Evolutionary conservation across 2,113 vertebrate genomes (phyloP).

Genomic region (Chlorodrepanis virens): DNA sequence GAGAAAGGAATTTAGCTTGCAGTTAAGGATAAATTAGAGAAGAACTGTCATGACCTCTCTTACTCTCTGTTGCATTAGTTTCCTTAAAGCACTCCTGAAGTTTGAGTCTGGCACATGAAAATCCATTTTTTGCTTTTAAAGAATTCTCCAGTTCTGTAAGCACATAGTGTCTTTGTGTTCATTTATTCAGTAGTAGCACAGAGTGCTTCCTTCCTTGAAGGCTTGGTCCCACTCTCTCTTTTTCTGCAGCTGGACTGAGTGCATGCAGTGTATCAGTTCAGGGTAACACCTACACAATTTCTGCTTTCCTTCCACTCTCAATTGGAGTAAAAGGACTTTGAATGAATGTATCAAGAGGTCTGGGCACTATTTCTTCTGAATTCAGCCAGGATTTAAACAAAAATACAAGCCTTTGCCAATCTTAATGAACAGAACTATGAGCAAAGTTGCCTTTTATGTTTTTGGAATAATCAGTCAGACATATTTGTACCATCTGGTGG

Average conservation of each 20-base stretch:
- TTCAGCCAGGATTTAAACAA: conserved; percentile 11
- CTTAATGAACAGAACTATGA: neutral
- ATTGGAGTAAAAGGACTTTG: neutral
- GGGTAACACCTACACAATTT: neutral
- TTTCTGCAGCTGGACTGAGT: neutral
- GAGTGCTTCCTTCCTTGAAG: neutral
- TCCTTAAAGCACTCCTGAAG: neutral
- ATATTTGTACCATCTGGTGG: neutral
- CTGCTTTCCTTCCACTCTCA: neutral
- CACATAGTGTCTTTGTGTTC: neutral
- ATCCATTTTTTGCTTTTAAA: neutral
- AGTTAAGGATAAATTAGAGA: neutral
- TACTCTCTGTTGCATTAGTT: neutral
- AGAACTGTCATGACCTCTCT: neutral
- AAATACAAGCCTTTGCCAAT: neutral
- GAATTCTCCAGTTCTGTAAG: neutral
- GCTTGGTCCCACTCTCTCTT: neutral
- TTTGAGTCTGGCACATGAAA: neutral
- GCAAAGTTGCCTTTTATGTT: neutral
- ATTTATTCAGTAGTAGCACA: neutral
- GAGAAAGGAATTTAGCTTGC: neutral
- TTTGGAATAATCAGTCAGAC: neutral
- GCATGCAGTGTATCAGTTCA: accelerated
- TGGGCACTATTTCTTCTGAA: conserved; percentile 9
- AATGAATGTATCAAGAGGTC: neutral